A percentile compares a stretch with the other conserved stretches of the same genome.
Evolutionary conservation across 2,797 vertebrate genomes (phyloP).

Genomic region (Pagetopsis macropterus): DNA sequence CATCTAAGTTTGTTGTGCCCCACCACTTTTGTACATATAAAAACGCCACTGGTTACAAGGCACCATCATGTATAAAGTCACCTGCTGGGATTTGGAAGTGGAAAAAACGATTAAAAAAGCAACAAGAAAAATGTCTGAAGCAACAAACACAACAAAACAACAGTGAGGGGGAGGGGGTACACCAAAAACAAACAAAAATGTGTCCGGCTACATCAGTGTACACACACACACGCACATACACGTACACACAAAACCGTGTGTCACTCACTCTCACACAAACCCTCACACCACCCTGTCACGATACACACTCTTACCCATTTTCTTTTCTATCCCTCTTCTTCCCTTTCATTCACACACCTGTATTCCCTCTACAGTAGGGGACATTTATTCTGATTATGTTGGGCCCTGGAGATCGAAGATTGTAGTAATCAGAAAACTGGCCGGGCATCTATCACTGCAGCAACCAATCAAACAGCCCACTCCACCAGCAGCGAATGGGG

Average conservation of each 20-base stretch:
- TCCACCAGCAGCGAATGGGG: slow-evolving; percentile 64
- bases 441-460: slow-evolving; percentile 85
- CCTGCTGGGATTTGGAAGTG: slow-evolving; percentile 1
- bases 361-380: slow-evolving; percentile 70
- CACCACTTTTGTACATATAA: too few species aligned
- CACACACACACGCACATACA: background rate
- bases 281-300: slow-evolving; percentile 32
- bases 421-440: slow-evolving; percentile 86
- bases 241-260: slow-evolving; percentile 29
- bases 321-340: slow-evolving; percentile 25
- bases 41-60: background rate
- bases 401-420: slow-evolving; percentile 83
- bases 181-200: slow-evolving; percentile 31
- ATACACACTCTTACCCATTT: slow-evolving; percentile 40
- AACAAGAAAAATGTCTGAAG: background rate
- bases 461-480: slow-evolving; percentile 82
- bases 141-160: background rate
- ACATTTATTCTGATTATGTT: slow-evolving; percentile 88
- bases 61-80: background rate
- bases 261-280: slow-evolving; percentile 46
- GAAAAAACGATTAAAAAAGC: slow-evolving; percentile 27
- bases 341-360: slow-evolving; percentile 65
- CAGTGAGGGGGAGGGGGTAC: background rate
- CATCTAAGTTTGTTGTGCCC: too few species aligned
- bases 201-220: slow-evolving; percentile 39